phyloP scores from a whole-genome alignment of 2,113 vertebrate species.

The Carassius gibelio region DNA sequence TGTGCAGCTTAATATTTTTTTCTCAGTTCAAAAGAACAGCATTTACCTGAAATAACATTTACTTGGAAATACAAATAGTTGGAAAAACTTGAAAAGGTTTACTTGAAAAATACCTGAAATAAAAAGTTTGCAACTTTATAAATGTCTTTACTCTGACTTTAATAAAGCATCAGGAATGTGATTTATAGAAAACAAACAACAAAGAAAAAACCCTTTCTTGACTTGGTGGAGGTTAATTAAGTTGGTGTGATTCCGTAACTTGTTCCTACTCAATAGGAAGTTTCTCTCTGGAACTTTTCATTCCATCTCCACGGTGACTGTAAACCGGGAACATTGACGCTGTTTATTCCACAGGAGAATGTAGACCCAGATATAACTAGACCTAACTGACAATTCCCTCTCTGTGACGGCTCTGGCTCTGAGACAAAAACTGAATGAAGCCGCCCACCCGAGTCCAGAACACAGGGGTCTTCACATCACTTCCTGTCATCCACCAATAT shows the following conservation, averaged over 20 bases:
- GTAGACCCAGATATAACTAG: constrained; percentile 30
- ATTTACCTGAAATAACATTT: background rate
- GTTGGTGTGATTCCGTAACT: background rate
- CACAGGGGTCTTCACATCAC: constrained; percentile 40
- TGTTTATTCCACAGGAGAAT: constrained; percentile 5
- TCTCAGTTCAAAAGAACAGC: background rate
- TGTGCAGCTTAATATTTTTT: too few species aligned
- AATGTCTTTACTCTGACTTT: background rate
- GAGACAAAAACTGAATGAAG: constrained; percentile 4
- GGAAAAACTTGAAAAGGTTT: too few species aligned
- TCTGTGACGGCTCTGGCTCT: constrained; percentile 15
- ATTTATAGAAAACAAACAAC: too few species aligned
- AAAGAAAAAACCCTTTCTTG: background rate
- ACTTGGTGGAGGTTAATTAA: background rate
- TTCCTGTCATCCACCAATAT: constrained; percentile 44
- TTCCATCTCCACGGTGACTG: constrained; percentile 38
- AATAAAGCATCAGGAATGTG: background rate
- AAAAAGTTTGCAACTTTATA: background rate
- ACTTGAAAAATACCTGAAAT: background rate
- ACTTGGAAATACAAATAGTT: too few species aligned
- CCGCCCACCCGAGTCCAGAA: constrained; percentile 10
- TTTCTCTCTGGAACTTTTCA: constrained; percentile 22
- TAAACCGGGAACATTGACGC: constrained; percentile 16
- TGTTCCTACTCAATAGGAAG: constrained; percentile 34
- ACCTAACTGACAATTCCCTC: constrained; percentile 28